phyloP scores from a whole-genome alignment of 1,140 invertebrate species.

The Mamestra configurata region DNA sequence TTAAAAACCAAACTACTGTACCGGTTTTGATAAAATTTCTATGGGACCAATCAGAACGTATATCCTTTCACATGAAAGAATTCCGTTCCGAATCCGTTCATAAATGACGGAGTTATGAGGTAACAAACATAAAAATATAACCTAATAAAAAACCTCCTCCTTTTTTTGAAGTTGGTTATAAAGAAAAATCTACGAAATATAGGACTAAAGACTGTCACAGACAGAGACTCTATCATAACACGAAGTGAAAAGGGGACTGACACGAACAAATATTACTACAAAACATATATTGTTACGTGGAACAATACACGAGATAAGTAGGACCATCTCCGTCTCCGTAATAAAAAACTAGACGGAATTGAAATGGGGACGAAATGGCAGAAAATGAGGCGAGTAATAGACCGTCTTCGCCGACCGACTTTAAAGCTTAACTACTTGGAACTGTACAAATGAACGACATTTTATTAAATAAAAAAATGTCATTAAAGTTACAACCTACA shows the following conservation, averaged over 20 bases:
- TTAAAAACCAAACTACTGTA: too few species aligned
- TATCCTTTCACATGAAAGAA: too few species aligned
- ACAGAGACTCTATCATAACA: neutral
- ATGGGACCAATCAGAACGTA: too few species aligned
- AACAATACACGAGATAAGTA: neutral
- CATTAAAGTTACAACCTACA: neutral
- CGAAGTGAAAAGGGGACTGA: slow-evolving; percentile 21
- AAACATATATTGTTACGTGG: neutral
- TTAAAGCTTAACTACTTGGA: slow-evolving; percentile 22
- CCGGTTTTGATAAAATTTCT: too few species aligned
- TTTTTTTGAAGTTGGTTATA: too few species aligned
- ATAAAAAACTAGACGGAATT: slow-evolving; percentile 1
- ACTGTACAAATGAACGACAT: neutral
- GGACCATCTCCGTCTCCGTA: neutral
- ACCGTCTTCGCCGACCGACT: neutral
- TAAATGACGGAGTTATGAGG: too few species aligned
- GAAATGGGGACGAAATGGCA: slow-evolving; percentile 32
- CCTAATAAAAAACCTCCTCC: too few species aligned
- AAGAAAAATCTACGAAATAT: neutral
- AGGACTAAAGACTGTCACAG: neutral
- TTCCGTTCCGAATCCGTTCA: too few species aligned
- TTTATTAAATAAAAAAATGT: slow-evolving; percentile 15
- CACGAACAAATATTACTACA: slow-evolving; percentile 24
- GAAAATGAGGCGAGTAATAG: slow-evolving; percentile 26
- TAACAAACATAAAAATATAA: too few species aligned